Percentiles rank a stretch among this genome's conserved stretches.
Evolutionary conservation across 2,888 invertebrate genomes (phyloP).

Genomic region (Phortica okadai): DNA sequence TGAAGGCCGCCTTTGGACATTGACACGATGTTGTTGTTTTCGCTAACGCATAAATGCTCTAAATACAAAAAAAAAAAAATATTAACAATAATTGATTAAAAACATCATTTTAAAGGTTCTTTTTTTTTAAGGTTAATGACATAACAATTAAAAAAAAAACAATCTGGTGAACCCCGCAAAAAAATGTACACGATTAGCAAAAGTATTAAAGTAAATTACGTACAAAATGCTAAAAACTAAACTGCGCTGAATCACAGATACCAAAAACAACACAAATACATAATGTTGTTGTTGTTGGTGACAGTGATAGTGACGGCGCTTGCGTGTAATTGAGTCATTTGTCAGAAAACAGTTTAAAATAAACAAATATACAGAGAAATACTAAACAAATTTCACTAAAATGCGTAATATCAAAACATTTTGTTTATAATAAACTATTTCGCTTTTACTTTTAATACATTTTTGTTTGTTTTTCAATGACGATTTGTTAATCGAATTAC

Average conservation of each 20-base stretch:
- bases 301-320: too few relatives aligned
- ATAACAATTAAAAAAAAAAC: conserved; percentile 43
- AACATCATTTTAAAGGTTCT: background rate
- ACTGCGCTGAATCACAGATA: too few relatives aligned
- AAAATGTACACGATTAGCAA: conserved; percentile 12
- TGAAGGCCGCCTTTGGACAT: conserved; percentile 62
- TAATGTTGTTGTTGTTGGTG: too few relatives aligned
- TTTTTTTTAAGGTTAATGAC: conserved; percentile 63
- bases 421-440: conserved; percentile 3
- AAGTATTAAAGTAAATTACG: too few relatives aligned
- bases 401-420: too few relatives aligned
- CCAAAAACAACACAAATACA: too few relatives aligned
- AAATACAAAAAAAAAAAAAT: background rate
- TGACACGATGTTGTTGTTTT: conserved; percentile 48
- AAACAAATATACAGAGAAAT: background rate
- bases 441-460: background rate
- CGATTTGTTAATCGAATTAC: conserved; percentile 34
- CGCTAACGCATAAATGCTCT: background rate
- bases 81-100: background rate
- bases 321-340: conserved; percentile 38
- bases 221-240: too few relatives aligned
- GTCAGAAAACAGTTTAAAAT: too few relatives aligned
- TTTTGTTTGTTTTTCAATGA: conserved; percentile 35
- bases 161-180: conserved; percentile 47
- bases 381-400: background rate